These are phyloP conservation scores for Daphoenositta chrysoptera DNA, from an alignment of 2,113 vertebrate species.

Conservation along the genomic window DNA sequence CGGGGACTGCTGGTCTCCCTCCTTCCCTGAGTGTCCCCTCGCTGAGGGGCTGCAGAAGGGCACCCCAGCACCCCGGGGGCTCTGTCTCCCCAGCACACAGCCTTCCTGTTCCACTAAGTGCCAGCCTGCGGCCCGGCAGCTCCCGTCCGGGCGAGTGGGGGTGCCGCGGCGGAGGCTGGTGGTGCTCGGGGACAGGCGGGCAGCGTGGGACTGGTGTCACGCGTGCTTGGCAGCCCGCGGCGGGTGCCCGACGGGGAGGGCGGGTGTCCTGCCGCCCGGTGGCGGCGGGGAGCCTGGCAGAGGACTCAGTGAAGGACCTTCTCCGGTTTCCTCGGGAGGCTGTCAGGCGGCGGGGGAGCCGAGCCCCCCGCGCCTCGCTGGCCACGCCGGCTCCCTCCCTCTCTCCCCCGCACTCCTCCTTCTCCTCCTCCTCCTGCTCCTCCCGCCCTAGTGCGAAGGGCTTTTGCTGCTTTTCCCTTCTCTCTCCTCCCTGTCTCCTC, in stretches of 20 bases:
- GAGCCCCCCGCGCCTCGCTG: background rate
- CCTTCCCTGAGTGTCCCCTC: accelerated
- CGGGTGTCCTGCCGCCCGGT: background rate
- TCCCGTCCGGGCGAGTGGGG: background rate
- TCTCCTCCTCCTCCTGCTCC: background rate
- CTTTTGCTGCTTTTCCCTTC: background rate
- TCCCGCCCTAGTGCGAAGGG: conserved; percentile 35
- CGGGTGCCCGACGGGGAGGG: conserved; percentile 4
- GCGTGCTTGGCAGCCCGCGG: background rate
- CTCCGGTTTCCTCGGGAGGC: conserved; percentile 39
- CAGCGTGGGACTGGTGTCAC: background rate
- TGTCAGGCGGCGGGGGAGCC: background rate
- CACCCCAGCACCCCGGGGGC: background rate
- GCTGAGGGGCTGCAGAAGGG: background rate
- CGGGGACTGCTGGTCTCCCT: background rate
- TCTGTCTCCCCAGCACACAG: background rate
- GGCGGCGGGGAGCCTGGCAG: background rate
- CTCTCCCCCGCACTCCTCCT: background rate
- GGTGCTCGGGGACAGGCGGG: background rate
- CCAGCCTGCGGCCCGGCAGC: background rate
- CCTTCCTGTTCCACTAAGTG: background rate
- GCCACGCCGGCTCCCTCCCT: background rate
- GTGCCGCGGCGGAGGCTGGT: background rate
- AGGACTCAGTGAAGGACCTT: conserved; percentile 40
- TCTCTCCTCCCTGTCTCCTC: background rate